Evolutionary conservation across 2,888 invertebrate genomes (phyloP), one percentile per base, ranked within the genome.

Genomic region (Sesia apiformis): DNA sequence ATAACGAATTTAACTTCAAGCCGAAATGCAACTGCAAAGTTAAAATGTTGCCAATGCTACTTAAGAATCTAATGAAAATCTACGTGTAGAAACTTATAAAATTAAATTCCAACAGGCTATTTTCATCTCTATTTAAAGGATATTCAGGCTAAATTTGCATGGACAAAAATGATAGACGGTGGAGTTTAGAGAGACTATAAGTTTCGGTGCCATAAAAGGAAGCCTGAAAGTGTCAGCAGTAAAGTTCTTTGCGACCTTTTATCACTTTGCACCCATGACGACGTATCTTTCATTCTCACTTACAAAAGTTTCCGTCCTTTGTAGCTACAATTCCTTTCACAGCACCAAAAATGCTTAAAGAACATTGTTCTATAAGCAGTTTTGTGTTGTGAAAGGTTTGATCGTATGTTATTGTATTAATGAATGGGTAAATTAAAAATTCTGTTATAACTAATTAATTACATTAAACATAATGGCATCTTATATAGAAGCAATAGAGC

Each of bases 161-260:
- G 46, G 46, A 46, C 6, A n/a, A 8, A 46, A 23, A 23, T 46
- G n/a, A 8, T 46, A 46, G 46, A 8, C n/a, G 4, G 8, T 23
- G n/a, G 46, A 46, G 7, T 46, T 46, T 46, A 46, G 8, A 46
- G 46, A 4, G 46, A n/a, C 46, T 46, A 23, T 46, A 46, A 46
- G n/a, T 46, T 46, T 46, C 46, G 46, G 57, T 23, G 49, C 46
- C 46, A 46, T 46, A 46, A 46, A 72, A 71, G 69, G 67, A 70
- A 72, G 69, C 72, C 70, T 69, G 69, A 67, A 71, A 75, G 67
- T 70, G 74, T 74, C 72, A 75, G 71, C 69, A 63, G 62, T 65
- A 66, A 71, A 74, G 69, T 73, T 74, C 69, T 72, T 74, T 68
- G 64, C 65, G 63, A 66, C 66, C 67, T 72, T 74, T 74, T 73